These are phyloP conservation scores for Pitangus sulphuratus DNA, from an alignment of 2,797 vertebrate species.

Conservation along the genomic window DNA sequence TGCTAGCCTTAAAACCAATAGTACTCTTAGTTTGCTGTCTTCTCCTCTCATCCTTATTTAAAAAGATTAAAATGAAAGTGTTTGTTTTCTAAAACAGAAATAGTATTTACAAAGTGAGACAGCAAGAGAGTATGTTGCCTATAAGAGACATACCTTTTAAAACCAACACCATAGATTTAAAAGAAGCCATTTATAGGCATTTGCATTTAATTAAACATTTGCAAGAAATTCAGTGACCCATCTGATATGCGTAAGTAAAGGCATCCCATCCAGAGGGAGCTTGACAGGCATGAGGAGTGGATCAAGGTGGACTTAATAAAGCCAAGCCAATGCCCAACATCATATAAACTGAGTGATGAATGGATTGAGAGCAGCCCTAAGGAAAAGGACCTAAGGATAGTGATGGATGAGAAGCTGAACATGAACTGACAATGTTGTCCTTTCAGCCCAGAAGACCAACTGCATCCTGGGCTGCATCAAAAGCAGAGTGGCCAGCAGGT, in stretches of 20 bases:
- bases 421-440: accelerated
- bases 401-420: background rate
- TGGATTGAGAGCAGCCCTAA: background rate
- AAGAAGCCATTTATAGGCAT: background rate
- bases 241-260: background rate
- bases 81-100: background rate
- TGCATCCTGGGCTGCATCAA: background rate
- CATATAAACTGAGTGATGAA: background rate
- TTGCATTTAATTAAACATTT: background rate
- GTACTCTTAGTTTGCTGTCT: background rate
- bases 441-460: background rate
- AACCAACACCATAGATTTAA: background rate
- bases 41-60: background rate
- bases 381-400: background rate
- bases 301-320: background rate
- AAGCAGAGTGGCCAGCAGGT: background rate
- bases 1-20: background rate
- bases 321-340: background rate
- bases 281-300: background rate
- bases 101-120: background rate
- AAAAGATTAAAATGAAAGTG: background rate
- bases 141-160: background rate
- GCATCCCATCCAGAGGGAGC: no score
- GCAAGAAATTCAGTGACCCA: background rate
- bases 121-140: background rate